These are phyloP conservation scores for Sericinus montela DNA, from an alignment of 2,888 invertebrate genomes.

Conservation along the genomic window DNA sequence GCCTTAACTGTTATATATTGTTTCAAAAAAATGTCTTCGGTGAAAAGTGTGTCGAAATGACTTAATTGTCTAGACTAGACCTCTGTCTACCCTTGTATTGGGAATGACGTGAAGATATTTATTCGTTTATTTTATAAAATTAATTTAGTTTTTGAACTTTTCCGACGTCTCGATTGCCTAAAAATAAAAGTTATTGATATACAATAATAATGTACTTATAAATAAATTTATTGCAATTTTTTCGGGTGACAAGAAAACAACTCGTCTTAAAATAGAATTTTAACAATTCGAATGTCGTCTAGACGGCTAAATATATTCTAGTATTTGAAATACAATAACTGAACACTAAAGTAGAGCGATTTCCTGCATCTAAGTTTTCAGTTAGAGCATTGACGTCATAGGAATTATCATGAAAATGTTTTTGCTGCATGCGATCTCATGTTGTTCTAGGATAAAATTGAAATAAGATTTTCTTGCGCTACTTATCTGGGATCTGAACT, in stretches of 20 bases:
- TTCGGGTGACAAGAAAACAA: not conserved
- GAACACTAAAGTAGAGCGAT: conserved; percentile 45
- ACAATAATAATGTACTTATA: too few species aligned
- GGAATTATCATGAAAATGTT: not conserved
- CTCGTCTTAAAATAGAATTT: conserved; percentile 1
- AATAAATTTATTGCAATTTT: not conserved
- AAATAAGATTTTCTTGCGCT: not conserved
- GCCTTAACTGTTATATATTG: too few species aligned
- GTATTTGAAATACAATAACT: conserved; percentile 71
- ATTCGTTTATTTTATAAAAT: too few species aligned
- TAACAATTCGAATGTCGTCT: conserved; percentile 57
- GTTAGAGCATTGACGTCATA: conserved; percentile 12
- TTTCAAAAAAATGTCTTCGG: too few species aligned
- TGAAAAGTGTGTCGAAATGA: too few species aligned
- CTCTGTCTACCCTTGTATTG: too few species aligned
- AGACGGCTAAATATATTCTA: conserved; percentile 66
- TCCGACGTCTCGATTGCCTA: too few species aligned
- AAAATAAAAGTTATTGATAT: too few species aligned
- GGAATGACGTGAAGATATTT: too few species aligned
- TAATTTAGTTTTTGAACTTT: too few species aligned
- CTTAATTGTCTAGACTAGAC: too few species aligned
- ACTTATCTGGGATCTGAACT: too few species aligned
- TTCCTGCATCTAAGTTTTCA: conserved; percentile 20
- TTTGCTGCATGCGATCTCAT: not conserved
- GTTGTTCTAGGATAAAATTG: not conserved